Base-by-base conservation (phyloP, 2,888 invertebrate genomes). In the Heliconius ethilla region DNA sequence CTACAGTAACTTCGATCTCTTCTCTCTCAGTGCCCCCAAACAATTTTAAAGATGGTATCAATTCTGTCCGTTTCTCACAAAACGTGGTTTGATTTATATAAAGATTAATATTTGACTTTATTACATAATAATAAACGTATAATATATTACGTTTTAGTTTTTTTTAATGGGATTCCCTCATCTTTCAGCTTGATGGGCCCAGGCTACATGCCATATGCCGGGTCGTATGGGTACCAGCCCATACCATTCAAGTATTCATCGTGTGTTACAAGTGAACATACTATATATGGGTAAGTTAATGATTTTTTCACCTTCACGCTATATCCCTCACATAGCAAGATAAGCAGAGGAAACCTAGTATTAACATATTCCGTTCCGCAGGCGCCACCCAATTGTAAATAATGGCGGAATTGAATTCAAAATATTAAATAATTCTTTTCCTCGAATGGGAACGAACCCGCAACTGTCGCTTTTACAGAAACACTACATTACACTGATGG, bases 201-300 rank as follows among this genome's bases (percentile, higher is more conserved):
- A 78, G 96, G 96, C 75, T 97, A 97, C 85, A 96, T 97, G 96
- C 97, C 97, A 81, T 97, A 97, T 88, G 97, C 88, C 90, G 97
- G 89, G 95, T 97, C 97, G 70, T 95, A 97, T 85, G 97, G 97
- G 80, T 97, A 97, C 89, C 97, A 97, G 87, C 97, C 97, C n/a
- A 97, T 97, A 95, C 97, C 97, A 40, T 97, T 97, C 92, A 94
- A 95, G 73, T 97, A 97, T 88, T 96, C 96, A 45, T 93, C 94
- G 0, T 94, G 94, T 29, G 88, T 92, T 15, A 96, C 96, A 83
- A 97, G 96, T 83, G 97, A 97, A 86, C 97, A 97, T 82, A 96
- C 96, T 18, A 96, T 96, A 29, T 96, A 96, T 82, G 97, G 97
- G 88, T 94, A 29, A 90, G 90, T 85, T 51, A 2, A 22, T 51